phyloP scores from a whole-genome alignment of 2,888 invertebrate species.

The Limnephilus rhombicus region DNA sequence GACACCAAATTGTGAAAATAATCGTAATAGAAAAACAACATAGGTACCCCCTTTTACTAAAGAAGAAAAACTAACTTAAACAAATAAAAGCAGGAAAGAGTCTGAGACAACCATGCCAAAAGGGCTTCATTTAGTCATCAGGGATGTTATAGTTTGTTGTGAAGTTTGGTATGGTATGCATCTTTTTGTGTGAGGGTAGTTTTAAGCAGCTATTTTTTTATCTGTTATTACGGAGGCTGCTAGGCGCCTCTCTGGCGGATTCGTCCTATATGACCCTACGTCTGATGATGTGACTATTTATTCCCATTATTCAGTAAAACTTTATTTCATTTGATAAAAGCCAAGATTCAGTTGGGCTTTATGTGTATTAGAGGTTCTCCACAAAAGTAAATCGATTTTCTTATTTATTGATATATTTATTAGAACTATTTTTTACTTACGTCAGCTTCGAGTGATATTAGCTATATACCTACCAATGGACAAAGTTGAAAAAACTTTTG shows the following conservation, averaged over 20 bases:
- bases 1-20: background rate
- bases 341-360: background rate
- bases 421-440: background rate
- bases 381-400: background rate
- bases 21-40: constrained; percentile 16
- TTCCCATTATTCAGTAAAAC: background rate
- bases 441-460: background rate
- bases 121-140: background rate
- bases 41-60: background rate
- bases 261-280: background rate
- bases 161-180: background rate
- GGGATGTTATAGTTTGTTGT: background rate
- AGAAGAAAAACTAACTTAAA: constrained; percentile 4
- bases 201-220: background rate
- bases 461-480: background rate
- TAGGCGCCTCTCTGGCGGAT: background rate
- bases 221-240: background rate
- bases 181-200: background rate
- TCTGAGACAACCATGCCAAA: background rate
- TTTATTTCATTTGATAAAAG: constrained; percentile 20
- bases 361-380: background rate
- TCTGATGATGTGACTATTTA: background rate
- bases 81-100: background rate
- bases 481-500: too few species aligned
- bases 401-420: background rate